phyloP scores from a whole-genome alignment of 2,888 invertebrate genomes.

The Heteromurus nitidus region DNA sequence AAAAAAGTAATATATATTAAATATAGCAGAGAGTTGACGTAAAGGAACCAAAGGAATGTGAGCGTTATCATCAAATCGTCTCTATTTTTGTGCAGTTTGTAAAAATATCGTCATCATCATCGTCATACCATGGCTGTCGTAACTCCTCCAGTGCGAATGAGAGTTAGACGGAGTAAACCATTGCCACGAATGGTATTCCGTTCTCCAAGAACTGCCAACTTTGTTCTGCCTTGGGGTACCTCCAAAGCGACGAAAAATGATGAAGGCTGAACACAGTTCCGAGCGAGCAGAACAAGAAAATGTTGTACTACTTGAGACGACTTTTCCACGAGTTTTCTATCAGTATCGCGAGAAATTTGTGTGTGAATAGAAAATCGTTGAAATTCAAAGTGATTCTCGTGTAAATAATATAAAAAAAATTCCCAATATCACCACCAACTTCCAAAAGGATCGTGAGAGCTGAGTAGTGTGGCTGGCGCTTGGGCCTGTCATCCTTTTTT shows the following conservation, averaged over 20 bases:
- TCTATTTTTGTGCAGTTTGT: conserved; percentile 37
- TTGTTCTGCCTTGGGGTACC: neutral
- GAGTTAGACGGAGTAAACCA: conserved; percentile 1
- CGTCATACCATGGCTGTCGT: conserved; percentile 19
- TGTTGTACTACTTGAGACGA: too few species aligned
- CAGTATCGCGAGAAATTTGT: neutral
- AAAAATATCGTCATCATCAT: conserved; percentile 20
- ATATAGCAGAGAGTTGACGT: neutral
- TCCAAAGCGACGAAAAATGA: neutral
- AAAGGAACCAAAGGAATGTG: neutral
- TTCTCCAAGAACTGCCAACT: conserved; percentile 21
- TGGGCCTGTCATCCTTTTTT: neutral
- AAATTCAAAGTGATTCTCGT: conserved; percentile 46
- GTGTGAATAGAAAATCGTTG: conserved; percentile 47
- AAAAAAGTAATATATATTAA: too few species aligned
- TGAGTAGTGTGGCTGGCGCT: neutral
- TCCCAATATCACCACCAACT: neutral
- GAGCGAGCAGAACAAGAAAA: neutral
- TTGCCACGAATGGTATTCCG: conserved; percentile 24
- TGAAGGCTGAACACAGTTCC: too few species aligned
- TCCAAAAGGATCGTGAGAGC: neutral
- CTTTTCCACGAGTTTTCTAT: neutral
- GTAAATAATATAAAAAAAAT: neutral
- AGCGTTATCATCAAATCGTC: conserved; percentile 11
- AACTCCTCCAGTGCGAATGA: conserved; percentile 6